Evolutionary conservation across 2,888 invertebrate genomes (phyloP).

Genomic region (Steinernema carpocapsae): DNA sequence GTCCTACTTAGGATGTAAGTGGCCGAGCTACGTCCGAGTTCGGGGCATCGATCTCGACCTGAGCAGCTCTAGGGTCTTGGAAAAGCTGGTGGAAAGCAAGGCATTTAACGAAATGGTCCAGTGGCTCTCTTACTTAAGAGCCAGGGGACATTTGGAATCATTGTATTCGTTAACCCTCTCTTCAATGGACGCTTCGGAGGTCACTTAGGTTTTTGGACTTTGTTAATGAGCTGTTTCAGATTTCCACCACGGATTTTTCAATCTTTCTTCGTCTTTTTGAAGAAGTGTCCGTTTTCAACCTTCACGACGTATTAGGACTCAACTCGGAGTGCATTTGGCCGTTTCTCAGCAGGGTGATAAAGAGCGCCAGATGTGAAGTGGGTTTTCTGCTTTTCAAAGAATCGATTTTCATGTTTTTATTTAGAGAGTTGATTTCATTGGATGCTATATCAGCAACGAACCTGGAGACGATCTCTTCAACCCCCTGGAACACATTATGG

Average conservation of each 20-base stretch:
- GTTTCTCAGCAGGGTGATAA: neutral
- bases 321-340: neutral
- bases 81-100: neutral
- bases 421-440: conserved; percentile 26
- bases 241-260: neutral
- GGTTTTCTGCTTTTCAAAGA: neutral
- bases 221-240: conserved; percentile 1
- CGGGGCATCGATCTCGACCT: conserved; percentile 22
- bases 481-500: neutral
- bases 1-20: neutral
- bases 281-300: neutral
- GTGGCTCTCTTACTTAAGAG: neutral
- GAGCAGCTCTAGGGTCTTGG: neutral
- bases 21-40: conserved; percentile 7
- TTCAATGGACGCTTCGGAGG: conserved; percentile 6
- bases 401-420: neutral
- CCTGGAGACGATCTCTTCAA: neutral
- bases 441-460: neutral
- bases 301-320: conserved; percentile 20
- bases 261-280: neutral
- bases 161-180: conserved; percentile 3
- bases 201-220: neutral
- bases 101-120: neutral
- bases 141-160: neutral
- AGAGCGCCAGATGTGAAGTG: neutral